phyloP scores from a whole-genome alignment of 2,113 vertebrate species.

The Anarrhichthys ocellatus region DNA sequence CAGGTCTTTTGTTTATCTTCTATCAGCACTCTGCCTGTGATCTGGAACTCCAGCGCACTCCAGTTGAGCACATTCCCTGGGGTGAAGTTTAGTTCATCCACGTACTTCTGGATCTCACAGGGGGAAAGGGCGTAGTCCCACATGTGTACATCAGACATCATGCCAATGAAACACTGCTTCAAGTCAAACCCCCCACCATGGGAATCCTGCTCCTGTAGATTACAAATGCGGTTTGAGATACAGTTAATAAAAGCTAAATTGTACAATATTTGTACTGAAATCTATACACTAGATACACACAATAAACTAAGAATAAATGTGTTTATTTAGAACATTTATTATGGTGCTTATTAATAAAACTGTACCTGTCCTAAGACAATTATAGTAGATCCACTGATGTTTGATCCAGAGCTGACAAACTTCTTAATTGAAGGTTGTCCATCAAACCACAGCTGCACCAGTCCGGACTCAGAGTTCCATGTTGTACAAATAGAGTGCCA shows the following conservation, averaged over 20 bases:
- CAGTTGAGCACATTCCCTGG: constrained; percentile 78
- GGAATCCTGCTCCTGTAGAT: constrained; percentile 68
- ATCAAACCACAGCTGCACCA: constrained; percentile 71
- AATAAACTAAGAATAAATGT: not conserved
- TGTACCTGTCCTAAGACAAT: constrained; percentile 75
- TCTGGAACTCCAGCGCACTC: constrained; percentile 58
- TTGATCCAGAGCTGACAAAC: not conserved
- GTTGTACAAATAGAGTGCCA: constrained; percentile 73
- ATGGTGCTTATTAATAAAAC: not conserved
- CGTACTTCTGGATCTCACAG: not conserved
- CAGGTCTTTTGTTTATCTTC: constrained; percentile 45
- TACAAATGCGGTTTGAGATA: not conserved
- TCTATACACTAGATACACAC: not conserved
- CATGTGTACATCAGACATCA: constrained; percentile 77
- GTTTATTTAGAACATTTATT: not conserved
- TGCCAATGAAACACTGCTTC: constrained; percentile 69
- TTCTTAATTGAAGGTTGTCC: constrained; percentile 42
- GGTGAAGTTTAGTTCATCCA: constrained; percentile 45
- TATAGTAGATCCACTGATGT: constrained; percentile 12
- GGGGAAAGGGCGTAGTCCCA: constrained; percentile 66
- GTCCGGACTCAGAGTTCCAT: constrained; percentile 62
- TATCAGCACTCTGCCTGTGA: constrained; percentile 39
- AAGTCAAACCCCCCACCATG: constrained; percentile 59
- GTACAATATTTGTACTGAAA: not conserved
- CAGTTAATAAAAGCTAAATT: not conserved